These are phyloP conservation scores for Diplosoma virens DNA, from an alignment of 23 tunicate genomes.

Conservation along the genomic window DNA sequence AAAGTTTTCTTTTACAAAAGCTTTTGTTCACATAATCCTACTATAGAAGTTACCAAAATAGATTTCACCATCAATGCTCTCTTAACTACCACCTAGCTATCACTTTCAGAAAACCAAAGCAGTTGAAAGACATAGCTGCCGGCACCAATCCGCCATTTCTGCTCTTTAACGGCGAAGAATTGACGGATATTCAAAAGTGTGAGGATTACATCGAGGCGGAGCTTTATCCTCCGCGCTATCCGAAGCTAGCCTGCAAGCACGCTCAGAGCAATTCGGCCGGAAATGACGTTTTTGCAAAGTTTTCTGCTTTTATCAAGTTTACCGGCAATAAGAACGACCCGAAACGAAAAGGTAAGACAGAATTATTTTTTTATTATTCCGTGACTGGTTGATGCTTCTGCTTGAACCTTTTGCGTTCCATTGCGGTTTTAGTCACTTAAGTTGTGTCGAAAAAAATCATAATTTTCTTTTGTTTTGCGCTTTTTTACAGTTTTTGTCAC, in stretches of 20 bases:
- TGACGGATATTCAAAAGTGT: constrained; percentile 82
- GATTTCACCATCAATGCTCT: not conserved
- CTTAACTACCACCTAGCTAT: not conserved
- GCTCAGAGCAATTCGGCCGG: constrained; percentile 70
- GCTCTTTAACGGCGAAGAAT: constrained; percentile 82
- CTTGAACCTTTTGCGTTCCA: too few species aligned
- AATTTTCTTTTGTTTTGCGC: too few species aligned
- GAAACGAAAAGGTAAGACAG: constrained; percentile 45
- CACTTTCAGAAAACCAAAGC: constrained; percentile 57
- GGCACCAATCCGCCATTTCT: constrained; percentile 78
- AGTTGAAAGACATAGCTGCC: constrained; percentile 58
- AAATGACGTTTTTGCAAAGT: constrained; percentile 88
- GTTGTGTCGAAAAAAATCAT: too few species aligned
- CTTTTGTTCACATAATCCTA: too few species aligned
- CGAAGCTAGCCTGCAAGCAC: constrained; percentile 74
- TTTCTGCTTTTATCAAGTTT: constrained; percentile 89
- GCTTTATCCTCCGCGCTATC: constrained; percentile 91
- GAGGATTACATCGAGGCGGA: constrained; percentile 96
- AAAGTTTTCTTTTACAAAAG: too few species aligned
- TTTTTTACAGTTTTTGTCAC: too few species aligned
- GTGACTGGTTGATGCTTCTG: too few species aligned
- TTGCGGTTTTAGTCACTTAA: too few species aligned
- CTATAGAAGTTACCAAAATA: too few species aligned
- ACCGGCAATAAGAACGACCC: constrained; percentile 57
- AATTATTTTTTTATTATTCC: too few species aligned